phyloP scores from a whole-genome alignment of 2,113 vertebrate species.

The Neolamprologus longior region DNA sequence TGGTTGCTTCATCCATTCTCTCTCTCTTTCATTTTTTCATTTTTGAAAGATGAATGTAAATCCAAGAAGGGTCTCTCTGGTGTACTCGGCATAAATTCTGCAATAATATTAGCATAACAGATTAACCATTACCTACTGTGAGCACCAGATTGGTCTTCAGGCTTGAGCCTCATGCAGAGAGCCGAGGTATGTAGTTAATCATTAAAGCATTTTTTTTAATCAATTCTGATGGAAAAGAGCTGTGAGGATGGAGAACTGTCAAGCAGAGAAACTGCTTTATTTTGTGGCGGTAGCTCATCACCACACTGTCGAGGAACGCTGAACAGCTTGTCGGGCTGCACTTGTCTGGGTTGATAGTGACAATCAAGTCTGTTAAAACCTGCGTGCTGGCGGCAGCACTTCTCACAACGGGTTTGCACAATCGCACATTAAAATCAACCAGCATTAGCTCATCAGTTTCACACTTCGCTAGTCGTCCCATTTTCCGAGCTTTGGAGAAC shows the following conservation, averaged over 20 bases:
- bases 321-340: background rate
- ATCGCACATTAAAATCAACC: conserved; percentile 10
- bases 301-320: background rate
- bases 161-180: background rate
- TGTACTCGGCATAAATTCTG: background rate
- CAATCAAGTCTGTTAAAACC: conserved; percentile 3
- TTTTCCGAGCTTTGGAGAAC: background rate
- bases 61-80: background rate
- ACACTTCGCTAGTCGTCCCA: background rate
- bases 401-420: background rate
- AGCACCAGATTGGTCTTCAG: background rate
- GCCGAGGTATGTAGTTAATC: background rate
- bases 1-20: background rate
- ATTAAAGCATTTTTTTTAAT: background rate
- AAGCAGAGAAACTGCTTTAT: background rate
- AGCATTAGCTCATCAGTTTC: background rate
- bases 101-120: background rate
- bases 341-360: background rate
- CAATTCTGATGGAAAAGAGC: background rate
- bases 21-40: background rate
- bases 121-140: background rate
- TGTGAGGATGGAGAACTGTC: background rate
- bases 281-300: background rate
- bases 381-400: background rate
- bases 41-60: background rate